Evolutionary conservation across 2,888 invertebrate species (phyloP).

Genomic region (Scaptomyza caliginosa): DNA sequence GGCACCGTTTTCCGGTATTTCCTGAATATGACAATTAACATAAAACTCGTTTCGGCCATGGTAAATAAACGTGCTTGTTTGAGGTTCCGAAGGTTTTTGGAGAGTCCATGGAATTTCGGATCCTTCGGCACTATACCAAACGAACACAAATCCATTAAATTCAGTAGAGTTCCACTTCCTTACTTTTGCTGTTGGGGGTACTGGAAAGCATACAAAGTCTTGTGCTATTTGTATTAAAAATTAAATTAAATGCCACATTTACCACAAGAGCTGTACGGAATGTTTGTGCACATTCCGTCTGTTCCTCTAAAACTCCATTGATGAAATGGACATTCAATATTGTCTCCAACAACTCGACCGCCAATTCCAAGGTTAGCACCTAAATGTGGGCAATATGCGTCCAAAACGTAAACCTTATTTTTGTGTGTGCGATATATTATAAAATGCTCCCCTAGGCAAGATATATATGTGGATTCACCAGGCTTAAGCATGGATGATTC

Average conservation of each 20-base stretch:
- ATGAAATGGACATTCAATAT: constrained; percentile 95
- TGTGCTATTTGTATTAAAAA: background rate
- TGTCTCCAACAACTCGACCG: constrained; percentile 90
- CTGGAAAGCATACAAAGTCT: constrained; percentile 83
- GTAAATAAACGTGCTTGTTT: constrained; percentile 86
- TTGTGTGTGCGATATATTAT: constrained; percentile 88
- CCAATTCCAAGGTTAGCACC: constrained; percentile 94
- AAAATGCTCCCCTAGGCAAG: constrained; percentile 89
- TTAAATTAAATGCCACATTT: constrained; percentile 8
- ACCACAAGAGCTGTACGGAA: constrained; percentile 89
- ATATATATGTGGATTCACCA: constrained; percentile 86
- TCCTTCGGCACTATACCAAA: constrained; percentile 92
- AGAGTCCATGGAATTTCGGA: constrained; percentile 89
- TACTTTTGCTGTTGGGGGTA: constrained; percentile 88
- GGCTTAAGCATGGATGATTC: constrained; percentile 87
- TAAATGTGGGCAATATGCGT: constrained; percentile 95
- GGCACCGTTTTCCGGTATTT: constrained; percentile 95
- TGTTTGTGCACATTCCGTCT: constrained; percentile 89
- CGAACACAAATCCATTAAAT: constrained; percentile 89
- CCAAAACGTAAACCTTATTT: constrained; percentile 88
- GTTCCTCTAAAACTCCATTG: constrained; percentile 91
- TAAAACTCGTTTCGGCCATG: constrained; percentile 91
- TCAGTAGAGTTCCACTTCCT: constrained; percentile 89
- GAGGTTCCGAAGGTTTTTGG: constrained; percentile 86
- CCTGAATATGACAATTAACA: constrained; percentile 90